Conservation (phyloP, 2,888 invertebrate species). For the Drosophila fungiperda region DNA sequence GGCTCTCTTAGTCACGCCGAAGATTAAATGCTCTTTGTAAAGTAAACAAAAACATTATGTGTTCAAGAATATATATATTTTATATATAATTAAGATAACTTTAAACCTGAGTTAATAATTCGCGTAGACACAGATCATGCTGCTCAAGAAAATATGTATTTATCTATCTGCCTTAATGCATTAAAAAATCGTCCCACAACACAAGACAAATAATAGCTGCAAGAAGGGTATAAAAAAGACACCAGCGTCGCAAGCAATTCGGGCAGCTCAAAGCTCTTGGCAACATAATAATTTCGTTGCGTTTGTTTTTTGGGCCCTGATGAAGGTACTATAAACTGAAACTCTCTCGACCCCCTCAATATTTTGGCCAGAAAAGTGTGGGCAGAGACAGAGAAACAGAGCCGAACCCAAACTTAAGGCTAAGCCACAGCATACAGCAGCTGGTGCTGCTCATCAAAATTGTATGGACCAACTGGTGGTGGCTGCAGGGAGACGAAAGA, state of each 20-base stretch:
- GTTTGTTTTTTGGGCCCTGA: slow-evolving; percentile 50
- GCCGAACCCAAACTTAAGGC: slow-evolving; percentile 38
- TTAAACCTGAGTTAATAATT: background rate
- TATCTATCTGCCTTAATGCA: background rate
- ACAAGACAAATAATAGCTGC: background rate
- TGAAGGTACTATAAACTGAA: slow-evolving; percentile 38
- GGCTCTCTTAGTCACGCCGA: background rate
- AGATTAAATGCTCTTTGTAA: background rate
- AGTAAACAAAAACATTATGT: background rate
- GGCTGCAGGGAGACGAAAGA: background rate
- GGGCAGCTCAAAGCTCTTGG: slow-evolving; percentile 15
- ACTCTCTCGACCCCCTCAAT: slow-evolving; percentile 31
- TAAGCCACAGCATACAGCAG: slow-evolving; percentile 52
- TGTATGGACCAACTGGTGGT: slow-evolving; percentile 44
- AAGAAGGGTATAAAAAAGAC: slow-evolving; percentile 15
- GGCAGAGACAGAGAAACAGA: slow-evolving; percentile 2
- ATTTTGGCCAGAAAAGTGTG: slow-evolving; percentile 53
- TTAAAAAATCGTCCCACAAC: background rate
- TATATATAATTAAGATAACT: background rate
- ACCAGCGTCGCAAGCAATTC: background rate
- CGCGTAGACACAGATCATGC: background rate
- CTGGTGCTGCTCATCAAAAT: slow-evolving; percentile 75
- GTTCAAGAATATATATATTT: background rate
- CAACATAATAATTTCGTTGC: slow-evolving; percentile 67
- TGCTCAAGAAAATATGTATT: background rate